Base-by-base conservation (phyloP, 1,140 invertebrate genomes). In the Drosophila albomicans region DNA sequence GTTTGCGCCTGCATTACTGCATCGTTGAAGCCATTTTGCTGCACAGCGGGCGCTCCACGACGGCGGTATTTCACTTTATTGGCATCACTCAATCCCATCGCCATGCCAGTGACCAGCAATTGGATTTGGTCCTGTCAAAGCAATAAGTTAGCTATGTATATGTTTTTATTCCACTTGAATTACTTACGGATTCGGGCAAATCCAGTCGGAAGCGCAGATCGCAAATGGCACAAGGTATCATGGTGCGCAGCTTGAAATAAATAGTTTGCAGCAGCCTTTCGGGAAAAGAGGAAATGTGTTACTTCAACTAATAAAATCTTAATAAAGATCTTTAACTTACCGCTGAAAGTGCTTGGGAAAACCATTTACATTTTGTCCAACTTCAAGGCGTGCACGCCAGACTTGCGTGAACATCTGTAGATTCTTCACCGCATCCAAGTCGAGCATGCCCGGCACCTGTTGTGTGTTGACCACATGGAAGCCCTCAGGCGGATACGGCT, bases 331-430 rank as follows among this genome's bases (percentile, higher is more conserved):
- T 54, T 0, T 1, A 5, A 51, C 73, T 43, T 7, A 92, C 91
- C 93, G 88, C 69, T 93, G 92, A 75, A 94, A 94, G 68, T 94
- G 93, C 66, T 93, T 93, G 8, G 93, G 95, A 81, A 97, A 96
- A 81, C 96, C 95, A 81, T 95, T 94, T 0, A 94, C 93, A 10
- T 93, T 93, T 70, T 94, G 94, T 20, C 93, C 93, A 5, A 93
- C 72, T 10, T 95, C 94, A 11, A 97, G 94, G 82, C 96, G 96
- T 0, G 95, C 95, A 46, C 96, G 94, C 93, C 96, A 97, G 15
- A 98, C 95, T 93, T 97, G 96, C 1, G 96, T 97, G 88, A 98
- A 98, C 96, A 98, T 97, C 93, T 98, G 96, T 43, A 97, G 92
- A 93, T 97, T 97, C 77, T 94, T 94, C 0, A 96, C 94, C 38